Evolutionary conservation across 2,113 vertebrate genomes (phyloP), one percentile per base, ranked within the genome.

Genomic region (Proteles cristata): DNA sequence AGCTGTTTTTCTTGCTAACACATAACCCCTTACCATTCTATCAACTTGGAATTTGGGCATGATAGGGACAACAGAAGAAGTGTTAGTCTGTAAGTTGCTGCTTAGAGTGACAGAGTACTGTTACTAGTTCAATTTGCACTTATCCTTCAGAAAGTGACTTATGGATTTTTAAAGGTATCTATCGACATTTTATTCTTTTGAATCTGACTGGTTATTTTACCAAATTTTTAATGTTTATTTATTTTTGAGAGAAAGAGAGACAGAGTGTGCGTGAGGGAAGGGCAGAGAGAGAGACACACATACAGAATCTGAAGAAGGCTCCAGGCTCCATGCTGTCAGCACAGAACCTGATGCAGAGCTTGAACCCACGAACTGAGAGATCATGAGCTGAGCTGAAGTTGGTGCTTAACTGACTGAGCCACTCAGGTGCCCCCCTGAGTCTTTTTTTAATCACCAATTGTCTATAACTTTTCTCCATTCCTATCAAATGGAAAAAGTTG

Each of bases 31-130:
- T 43, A 87, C 6, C 53, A 93, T 82, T 73, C 35, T 82, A 94
- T 97, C 71, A 92, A 45, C 68, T 92, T 82, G 86, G 23, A 4
- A 61, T 96, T 33, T 88, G 93, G 61, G 16, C 16, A 10, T 45
- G 14, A 68, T 82, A 26, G 94, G n/a, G 65, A 92, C 66, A 94
- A 65, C 15, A 66, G 48, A 31, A 28, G n/a, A 93, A 88, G 58
- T 81, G n/a, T 61, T 93, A 35, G 76, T 55, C 81, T 84, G 77
- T 98, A 93, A 79, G 11, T 65, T 89, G 1, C 14, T 53, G 5
- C 8, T 93, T 1, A 53, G 61, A 86, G 4, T 0, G 3, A n/a
- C 55, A 85, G 3, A 1, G 0, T 92, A n/a, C 76, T 96, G 81
- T 68, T 80, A 86, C 1, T n/a, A 11, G 19, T 10, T 45, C 33